phyloP scores from a whole-genome alignment of 2,113 vertebrate species.

The Panthera uncia region DNA sequence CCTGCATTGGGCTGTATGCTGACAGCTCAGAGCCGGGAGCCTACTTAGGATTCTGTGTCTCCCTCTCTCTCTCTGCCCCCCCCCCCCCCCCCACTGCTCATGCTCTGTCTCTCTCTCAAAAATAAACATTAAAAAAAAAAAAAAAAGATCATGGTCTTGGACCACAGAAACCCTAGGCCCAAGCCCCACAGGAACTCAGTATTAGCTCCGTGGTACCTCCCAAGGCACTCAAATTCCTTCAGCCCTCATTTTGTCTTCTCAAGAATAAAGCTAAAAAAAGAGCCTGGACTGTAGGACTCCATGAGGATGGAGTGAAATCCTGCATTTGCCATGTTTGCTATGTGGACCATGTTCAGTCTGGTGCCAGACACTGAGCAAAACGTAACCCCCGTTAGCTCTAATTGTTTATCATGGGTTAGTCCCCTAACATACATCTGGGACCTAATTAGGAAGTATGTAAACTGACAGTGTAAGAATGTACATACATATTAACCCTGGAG shows the following conservation, averaged over 20 bases:
- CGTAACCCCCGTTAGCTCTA: rapidly evolving
- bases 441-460: not conserved
- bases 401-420: not conserved
- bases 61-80: too few species aligned
- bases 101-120: too few species aligned
- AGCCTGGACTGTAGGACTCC: not conserved
- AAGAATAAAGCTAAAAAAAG: not conserved
- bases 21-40: too few species aligned
- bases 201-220: not conserved
- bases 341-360: not conserved
- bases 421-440: not conserved
- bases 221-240: not conserved
- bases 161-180: not conserved
- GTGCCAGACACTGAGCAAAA: too few species aligned
- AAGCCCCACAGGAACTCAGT: not conserved
- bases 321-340: not conserved
- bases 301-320: not conserved
- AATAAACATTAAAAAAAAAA: too few species aligned
- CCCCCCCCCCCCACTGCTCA: too few species aligned
- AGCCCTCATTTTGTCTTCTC: not conserved
- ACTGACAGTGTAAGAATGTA: not conserved
- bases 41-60: too few species aligned
- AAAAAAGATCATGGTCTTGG: not conserved
- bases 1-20: too few species aligned
- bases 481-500: not conserved